Evolutionary conservation across 2,797 vertebrate species (phyloP).

Genomic region (Fistularia commersonii): DNA sequence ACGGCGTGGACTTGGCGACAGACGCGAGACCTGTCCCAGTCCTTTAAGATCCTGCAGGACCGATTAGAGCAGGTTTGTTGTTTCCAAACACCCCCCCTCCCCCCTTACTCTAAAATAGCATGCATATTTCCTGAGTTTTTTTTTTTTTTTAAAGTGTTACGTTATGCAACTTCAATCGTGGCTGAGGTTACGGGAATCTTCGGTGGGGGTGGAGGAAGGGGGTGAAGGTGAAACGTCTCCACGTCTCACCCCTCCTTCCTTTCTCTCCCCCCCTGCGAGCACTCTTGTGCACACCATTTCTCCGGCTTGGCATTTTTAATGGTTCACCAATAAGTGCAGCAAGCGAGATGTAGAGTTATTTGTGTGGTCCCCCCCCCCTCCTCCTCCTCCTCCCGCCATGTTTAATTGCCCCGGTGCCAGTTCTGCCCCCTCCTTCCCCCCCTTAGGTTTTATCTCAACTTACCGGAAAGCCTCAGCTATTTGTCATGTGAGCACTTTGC

Average conservation of each 20-base stretch:
- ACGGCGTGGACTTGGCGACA: slow-evolving; percentile 81
- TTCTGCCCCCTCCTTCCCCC: slow-evolving; percentile 14
- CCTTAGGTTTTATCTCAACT: slow-evolving; percentile 72
- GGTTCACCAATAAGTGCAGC: slow-evolving; percentile 54
- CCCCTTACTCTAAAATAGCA: no score
- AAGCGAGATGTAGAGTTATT: slow-evolving; percentile 46
- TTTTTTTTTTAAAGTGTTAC: slow-evolving; percentile 5
- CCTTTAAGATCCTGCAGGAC: slow-evolving; percentile 77
- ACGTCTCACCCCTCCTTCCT: slow-evolving; percentile 14
- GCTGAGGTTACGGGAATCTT: slow-evolving; percentile 54
- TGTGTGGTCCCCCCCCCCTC: slow-evolving; percentile 3
- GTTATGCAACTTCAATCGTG: slow-evolving; percentile 51
- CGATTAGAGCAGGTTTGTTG: slow-evolving; percentile 76
- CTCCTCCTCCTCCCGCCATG: slow-evolving; percentile 42
- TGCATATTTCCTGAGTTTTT: not conserved
- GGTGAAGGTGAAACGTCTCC: no score
- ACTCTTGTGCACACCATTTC: slow-evolving; percentile 34
- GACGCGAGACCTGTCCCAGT: slow-evolving; percentile 78
- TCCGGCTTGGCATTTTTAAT: slow-evolving; percentile 45
- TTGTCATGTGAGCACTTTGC: slow-evolving; percentile 54
- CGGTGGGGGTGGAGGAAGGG: slow-evolving; percentile 39
- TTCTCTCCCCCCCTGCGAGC: no score
- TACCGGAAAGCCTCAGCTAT: slow-evolving; percentile 73
- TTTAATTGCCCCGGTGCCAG: slow-evolving; percentile 68
- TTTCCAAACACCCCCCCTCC: not conserved